These are phyloP conservation scores for Carettochelys insculpta DNA, from an alignment of 2,113 vertebrate species.

Conservation along the genomic window DNA sequence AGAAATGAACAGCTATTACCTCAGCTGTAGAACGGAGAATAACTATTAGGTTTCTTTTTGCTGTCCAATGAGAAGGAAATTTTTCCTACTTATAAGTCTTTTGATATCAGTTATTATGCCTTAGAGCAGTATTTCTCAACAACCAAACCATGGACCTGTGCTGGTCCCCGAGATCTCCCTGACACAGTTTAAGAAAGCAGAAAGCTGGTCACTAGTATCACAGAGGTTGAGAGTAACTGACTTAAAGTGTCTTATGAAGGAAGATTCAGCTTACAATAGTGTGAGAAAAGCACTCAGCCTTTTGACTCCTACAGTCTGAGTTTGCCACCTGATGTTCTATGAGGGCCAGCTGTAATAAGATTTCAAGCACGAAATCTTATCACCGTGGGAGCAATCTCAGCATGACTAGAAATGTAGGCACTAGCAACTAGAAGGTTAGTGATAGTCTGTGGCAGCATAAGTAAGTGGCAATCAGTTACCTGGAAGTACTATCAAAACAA, in stretches of 20 bases:
- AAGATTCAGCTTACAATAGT: not conserved
- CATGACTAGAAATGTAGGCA: not conserved
- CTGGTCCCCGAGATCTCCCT: not conserved
- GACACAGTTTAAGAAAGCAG: not conserved
- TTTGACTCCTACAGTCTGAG: not conserved
- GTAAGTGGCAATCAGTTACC: not conserved
- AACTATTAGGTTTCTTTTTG: not conserved
- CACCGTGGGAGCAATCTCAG: not conserved
- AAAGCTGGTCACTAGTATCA: not conserved
- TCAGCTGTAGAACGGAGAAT: slow-evolving; percentile 32
- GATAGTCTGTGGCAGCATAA: not conserved
- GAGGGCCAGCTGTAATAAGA: not conserved
- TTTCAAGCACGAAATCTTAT: not conserved
- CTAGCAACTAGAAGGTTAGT: not conserved
- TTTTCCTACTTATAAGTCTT: not conserved
- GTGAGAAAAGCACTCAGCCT: not conserved
- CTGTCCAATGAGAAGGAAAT: not conserved
- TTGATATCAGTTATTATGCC: not conserved
- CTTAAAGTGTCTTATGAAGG: not conserved
- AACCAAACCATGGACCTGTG: not conserved
- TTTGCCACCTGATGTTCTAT: not conserved
- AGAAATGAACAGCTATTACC: slow-evolving; percentile 62
- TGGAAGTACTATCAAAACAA: no score
- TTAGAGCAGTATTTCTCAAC: not conserved
- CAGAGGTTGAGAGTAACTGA: not conserved